Base-by-base conservation (phyloP, 2,113 vertebrate genomes). In the Corydoras maculifer region DNA sequence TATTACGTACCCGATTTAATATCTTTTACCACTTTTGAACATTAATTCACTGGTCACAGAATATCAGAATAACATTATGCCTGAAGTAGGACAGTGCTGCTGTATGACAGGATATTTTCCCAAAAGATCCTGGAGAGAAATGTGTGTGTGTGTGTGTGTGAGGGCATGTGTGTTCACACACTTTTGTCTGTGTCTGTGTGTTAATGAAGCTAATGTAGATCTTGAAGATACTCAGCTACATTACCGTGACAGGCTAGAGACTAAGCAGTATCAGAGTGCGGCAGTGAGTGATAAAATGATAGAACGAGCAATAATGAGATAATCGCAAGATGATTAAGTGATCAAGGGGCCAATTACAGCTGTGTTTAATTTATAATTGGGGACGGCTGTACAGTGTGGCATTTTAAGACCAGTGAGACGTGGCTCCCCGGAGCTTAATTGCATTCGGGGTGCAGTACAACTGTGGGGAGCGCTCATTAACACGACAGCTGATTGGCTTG, bases 271-370 rank as follows among this genome's bases (percentile, higher is more conserved):
- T 65, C 72, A 62, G 69, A 49, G 50, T 48, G 72, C 57, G 73
- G 74, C 76, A 71, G 73, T 54, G 78, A 69, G 75, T 14, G 79
- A 83, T 82, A 78, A 75, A 72, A 81, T 30, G 11, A 79, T 73
- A 79, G 68, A 77, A 80, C 72, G 71, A 78, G 78, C 74, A 84
- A 81, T 78, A 84, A 73, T 82, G 76, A 72, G 73, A 78, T 83
- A 79, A 84, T 80, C 69, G 76, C 72, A 75, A 72, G 74, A 75
- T 79, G 77, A 83, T 84, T 76, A 82, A 82, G 76, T 80, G 77
- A 83, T 87, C 83, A 86, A 66, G 31, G 55, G 63, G 69, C 69
- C 80, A 83, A 81, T 85, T 82, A 84, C 75, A 81, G 72, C 68
- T 71, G 73, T 63, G 70, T 77, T 82, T 79, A 76, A 75, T 84